Conservation (phyloP, 1,140 invertebrate genomes). For the Planococcus citri region DNA sequence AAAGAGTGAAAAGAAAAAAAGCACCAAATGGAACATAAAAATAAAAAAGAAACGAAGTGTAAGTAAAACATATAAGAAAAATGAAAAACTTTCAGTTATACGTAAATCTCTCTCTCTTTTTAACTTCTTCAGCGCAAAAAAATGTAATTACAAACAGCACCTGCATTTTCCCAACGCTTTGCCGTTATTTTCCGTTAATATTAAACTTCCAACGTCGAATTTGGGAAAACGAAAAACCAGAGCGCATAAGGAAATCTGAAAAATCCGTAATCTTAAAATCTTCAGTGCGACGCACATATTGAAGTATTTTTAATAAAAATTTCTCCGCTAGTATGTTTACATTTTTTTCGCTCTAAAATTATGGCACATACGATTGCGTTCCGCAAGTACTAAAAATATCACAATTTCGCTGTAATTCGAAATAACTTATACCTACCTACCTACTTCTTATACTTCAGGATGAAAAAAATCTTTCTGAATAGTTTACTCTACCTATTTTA, state of each 20-base stretch:
- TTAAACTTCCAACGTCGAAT: conserved; percentile 5
- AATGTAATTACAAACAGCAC: conserved; percentile 17
- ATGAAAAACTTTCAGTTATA: not conserved
- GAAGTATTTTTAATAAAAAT: conserved; percentile 18
- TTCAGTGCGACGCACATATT: conserved; percentile 14
- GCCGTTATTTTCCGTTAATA: not conserved
- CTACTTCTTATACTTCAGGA: no score
- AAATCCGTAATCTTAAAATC: conserved; percentile 4
- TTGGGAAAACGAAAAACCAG: not conserved
- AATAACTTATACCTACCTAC: no score
- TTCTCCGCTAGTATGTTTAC: conserved; percentile 2
- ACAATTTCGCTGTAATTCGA: no score
- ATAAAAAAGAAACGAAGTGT: no score
- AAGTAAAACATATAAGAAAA: not conserved
- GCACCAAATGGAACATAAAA: no score
- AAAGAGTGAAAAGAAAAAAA: no score
- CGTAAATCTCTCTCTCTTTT: conserved; percentile 5
- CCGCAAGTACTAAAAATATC: not conserved
- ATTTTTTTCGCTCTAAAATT: not conserved
- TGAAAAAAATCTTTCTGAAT: no score
- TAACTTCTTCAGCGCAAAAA: not conserved
- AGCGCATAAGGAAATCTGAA: not conserved
- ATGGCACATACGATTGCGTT: not conserved
- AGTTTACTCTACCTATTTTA: no score
- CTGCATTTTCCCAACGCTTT: conserved; percentile 19